These are phyloP conservation scores for Lapara coniferarum DNA, from an alignment of 2,888 invertebrate species.

Conservation along the genomic window DNA sequence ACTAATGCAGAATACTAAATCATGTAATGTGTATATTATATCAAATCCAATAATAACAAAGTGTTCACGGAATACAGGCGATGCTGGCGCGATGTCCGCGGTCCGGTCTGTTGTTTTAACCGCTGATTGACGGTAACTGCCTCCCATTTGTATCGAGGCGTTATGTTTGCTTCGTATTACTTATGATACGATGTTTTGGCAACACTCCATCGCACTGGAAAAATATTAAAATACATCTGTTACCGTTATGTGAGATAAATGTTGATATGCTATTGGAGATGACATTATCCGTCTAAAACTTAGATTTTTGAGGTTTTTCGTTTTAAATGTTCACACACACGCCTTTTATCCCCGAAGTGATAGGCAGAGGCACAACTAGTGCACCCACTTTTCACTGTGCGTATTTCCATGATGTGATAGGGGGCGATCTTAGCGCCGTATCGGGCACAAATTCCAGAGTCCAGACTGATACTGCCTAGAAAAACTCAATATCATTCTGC, in stretches of 20 bases:
- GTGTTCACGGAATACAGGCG: constrained; percentile 53
- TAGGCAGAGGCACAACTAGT: too few relatives aligned
- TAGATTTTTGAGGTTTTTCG: too few relatives aligned
- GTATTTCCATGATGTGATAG: too few relatives aligned
- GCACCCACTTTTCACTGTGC: too few relatives aligned
- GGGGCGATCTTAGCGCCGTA: too few relatives aligned
- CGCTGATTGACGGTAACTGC: constrained; percentile 55
- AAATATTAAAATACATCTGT: constrained; percentile 14
- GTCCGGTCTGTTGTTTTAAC: constrained; percentile 46
- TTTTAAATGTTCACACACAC: too few relatives aligned
- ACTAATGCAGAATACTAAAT: constrained; percentile 8
- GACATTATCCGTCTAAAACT: background rate
- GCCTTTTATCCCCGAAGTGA: too few relatives aligned
- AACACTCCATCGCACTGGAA: constrained; percentile 24
- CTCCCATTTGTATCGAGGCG: constrained; percentile 35
- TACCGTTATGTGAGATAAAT: background rate
- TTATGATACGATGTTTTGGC: constrained; percentile 29
- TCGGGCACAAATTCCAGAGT: too few relatives aligned
- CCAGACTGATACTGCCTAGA: too few relatives aligned
- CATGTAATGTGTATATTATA: constrained; percentile 30
- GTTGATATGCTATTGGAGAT: background rate
- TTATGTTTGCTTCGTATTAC: constrained; percentile 25
- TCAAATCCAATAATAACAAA: constrained; percentile 64
- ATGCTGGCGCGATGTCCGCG: constrained; percentile 42
- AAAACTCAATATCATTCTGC: too few relatives aligned